A percentile compares a stretch with the other conserved stretches of the same genome.
These are phyloP conservation scores for Trichoplax adhaerens DNA, from an alignment of 37 sponge, comb jelly and placozoan species.

Conservation along the genomic window DNA sequence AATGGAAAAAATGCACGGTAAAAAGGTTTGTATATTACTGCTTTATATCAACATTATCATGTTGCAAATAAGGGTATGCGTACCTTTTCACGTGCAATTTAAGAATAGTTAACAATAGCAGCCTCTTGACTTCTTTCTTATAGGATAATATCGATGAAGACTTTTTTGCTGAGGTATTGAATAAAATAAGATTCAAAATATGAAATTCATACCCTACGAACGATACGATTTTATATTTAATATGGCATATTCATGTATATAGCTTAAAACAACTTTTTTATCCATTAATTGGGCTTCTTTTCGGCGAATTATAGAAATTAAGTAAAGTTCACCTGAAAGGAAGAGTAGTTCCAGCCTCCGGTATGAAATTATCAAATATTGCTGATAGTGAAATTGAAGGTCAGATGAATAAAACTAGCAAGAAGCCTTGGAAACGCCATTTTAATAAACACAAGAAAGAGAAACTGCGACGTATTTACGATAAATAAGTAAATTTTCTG, in stretches of 20 bases:
- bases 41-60: constrained; percentile 3
- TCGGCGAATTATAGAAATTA: background rate
- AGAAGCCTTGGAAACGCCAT: constrained; percentile 87
- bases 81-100: too few species aligned
- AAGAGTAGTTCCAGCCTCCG: too few species aligned
- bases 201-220: too few species aligned
- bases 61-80: constrained; percentile 27
- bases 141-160: too few species aligned
- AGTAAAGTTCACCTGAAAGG: constrained; percentile 4
- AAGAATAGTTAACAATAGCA: too few species aligned
- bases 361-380: too few species aligned
- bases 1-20: constrained; percentile 12
- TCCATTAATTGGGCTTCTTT: background rate
- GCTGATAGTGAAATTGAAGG: constrained; percentile 6
- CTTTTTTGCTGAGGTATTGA: too few species aligned
- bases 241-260: too few species aligned
- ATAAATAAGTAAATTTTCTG: too few species aligned
- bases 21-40: background rate
- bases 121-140: too few species aligned
- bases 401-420: background rate
- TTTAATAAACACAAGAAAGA: constrained; percentile 64
- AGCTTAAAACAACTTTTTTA: constrained; percentile 9
- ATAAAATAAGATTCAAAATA: too few species aligned
- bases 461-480: constrained; percentile 22
- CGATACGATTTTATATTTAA: too few species aligned